Conservation (phyloP, 92 coral and sea anemone genomes). For the Montipora capitata region DNA sequence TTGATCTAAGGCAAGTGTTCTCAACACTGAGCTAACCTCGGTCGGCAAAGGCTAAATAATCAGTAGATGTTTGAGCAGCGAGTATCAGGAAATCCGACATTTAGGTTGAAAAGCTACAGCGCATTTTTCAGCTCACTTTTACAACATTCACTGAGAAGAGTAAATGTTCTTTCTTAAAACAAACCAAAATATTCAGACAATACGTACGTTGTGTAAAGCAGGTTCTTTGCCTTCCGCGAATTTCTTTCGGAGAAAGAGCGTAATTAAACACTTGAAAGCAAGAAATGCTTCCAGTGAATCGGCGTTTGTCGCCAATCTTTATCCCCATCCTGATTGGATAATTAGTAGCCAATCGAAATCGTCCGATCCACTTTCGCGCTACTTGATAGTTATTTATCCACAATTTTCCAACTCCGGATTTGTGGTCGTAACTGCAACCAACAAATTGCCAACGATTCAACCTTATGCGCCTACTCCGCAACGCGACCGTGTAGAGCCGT, state of each 20-base stretch:
- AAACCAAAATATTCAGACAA: too few species aligned
- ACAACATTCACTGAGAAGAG: not conserved
- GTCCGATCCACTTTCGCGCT: slow-evolving; percentile 71
- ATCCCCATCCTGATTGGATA: slow-evolving; percentile 83
- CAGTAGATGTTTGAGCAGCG: too few species aligned
- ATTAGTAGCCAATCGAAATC: slow-evolving; percentile 85
- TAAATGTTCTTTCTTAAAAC: too few species aligned
- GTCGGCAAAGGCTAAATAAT: too few species aligned
- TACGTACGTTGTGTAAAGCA: slow-evolving; percentile 68
- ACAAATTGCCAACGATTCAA: slow-evolving; percentile 81
- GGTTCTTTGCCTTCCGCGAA: slow-evolving; percentile 48
- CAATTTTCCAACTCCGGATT: slow-evolving; percentile 78
- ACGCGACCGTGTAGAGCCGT: slow-evolving; percentile 75
- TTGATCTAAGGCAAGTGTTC: too few species aligned
- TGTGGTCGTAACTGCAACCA: slow-evolving; percentile 75
- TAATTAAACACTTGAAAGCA: slow-evolving; percentile 87
- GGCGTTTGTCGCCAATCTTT: slow-evolving; percentile 75
- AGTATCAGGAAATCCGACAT: too few species aligned
- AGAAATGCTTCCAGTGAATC: slow-evolving; percentile 75
- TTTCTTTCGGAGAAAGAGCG: slow-evolving; percentile 57
- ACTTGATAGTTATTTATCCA: slow-evolving; percentile 75
- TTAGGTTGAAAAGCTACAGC: too few species aligned
- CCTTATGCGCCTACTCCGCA: slow-evolving; percentile 57
- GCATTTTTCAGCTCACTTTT: too few species aligned
- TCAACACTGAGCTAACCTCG: too few species aligned